A percentile compares a stretch with the other conserved stretches of the same genome.
Conservation (phyloP, 2,113 vertebrate species). For the Erythrolamprus reginae region DNA sequence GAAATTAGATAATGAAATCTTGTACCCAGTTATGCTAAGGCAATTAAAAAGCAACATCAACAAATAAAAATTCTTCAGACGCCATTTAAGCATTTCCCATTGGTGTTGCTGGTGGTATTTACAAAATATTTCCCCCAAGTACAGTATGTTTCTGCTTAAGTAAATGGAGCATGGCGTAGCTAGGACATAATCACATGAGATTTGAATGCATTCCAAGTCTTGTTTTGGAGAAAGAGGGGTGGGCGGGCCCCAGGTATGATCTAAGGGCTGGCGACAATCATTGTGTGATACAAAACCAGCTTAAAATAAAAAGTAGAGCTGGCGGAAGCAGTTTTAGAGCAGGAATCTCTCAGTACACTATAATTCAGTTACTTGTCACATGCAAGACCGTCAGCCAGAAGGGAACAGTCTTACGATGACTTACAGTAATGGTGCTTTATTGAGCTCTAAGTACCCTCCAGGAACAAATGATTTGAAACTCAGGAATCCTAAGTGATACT, state of each 20-base stretch:
- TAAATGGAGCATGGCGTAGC: constrained; percentile 61
- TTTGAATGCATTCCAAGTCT: constrained; percentile 52
- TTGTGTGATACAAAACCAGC: constrained; percentile 37
- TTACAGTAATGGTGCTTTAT: constrained; percentile 34
- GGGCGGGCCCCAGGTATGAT: neutral
- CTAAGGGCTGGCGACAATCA: constrained; percentile 54
- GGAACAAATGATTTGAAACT: constrained; percentile 6
- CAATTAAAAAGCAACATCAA: constrained; percentile 33
- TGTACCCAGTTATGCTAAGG: constrained; percentile 24
- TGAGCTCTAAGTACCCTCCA: constrained; percentile 21
- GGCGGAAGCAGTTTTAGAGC: constrained; percentile 46
- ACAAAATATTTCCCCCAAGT: constrained; percentile 64
- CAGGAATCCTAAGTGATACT: neutral
- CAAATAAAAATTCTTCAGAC: constrained; percentile 41
- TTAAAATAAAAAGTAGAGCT: constrained; percentile 32
- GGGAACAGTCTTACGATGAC: neutral
- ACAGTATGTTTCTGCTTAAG: constrained; percentile 61
- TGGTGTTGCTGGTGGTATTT: constrained; percentile 59
- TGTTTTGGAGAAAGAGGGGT: constrained; percentile 34
- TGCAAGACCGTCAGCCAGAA: constrained; percentile 20
- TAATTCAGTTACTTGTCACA: constrained; percentile 23
- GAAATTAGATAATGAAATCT: constrained; percentile 24
- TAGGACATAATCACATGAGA: constrained; percentile 64
- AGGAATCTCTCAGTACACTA: constrained; percentile 22
- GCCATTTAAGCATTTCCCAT: constrained; percentile 32